These are phyloP conservation scores for Papilio gigon DNA, from an alignment of 2,888 invertebrate genomes.

Conservation along the genomic window DNA sequence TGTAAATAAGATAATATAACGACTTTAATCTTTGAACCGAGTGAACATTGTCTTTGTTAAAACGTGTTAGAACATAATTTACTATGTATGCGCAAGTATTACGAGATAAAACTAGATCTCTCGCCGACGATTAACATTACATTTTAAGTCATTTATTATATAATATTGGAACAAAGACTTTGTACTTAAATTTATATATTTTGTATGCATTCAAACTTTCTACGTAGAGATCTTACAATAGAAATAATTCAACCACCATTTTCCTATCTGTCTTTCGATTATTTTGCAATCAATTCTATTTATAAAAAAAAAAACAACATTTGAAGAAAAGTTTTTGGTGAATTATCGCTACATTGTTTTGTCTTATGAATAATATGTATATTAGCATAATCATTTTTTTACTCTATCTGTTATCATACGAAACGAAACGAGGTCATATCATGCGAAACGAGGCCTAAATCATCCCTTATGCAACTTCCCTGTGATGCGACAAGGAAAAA, in stretches of 20 bases:
- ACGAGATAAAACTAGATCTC: slow-evolving; percentile 24
- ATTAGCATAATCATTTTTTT: too few relatives aligned
- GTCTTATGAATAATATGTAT: too few relatives aligned
- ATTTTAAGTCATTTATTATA: slow-evolving; percentile 15
- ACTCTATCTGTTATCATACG: too few relatives aligned
- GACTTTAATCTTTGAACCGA: slow-evolving; percentile 35
- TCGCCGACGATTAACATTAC: slow-evolving; percentile 3
- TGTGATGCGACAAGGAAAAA: too few relatives aligned
- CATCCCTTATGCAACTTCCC: too few relatives aligned
- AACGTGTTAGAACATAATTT: slow-evolving; percentile 31
- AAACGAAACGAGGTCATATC: too few relatives aligned
- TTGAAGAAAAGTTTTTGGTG: too few relatives aligned
- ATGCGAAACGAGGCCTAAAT: too few relatives aligned
- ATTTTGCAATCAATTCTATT: too few relatives aligned
- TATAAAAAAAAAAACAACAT: too few relatives aligned
- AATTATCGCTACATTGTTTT: too few relatives aligned
- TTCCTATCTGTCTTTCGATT: too few relatives aligned
- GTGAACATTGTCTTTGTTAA: slow-evolving; percentile 35
- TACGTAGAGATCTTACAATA: neutral
- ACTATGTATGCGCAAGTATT: slow-evolving; percentile 26
- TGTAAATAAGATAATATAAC: slow-evolving; percentile 40
- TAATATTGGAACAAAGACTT: slow-evolving; percentile 13
- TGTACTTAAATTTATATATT: neutral
- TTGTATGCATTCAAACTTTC: slow-evolving; percentile 12
- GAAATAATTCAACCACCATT: neutral